Percentiles rank a stretch among this genome's conserved stretches.
Evolutionary conservation across 1,140 invertebrate genomes (phyloP).

Genomic region (Listronotus oregonensis): DNA sequence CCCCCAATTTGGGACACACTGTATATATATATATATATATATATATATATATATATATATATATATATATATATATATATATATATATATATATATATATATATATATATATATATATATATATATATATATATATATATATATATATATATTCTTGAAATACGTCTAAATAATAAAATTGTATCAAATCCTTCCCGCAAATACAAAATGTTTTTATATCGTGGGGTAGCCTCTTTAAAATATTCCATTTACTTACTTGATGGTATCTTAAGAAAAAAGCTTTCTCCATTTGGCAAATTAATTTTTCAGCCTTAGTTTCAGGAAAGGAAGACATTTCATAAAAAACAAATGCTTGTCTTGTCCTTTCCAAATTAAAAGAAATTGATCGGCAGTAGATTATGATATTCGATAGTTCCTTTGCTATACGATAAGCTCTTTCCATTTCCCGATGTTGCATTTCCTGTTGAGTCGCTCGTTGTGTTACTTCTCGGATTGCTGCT

Average conservation of each 20-base stretch:
- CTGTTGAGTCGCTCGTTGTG: slow-evolving; percentile 76
- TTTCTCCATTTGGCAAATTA: slow-evolving; percentile 80
- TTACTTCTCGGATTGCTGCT: slow-evolving; percentile 81
- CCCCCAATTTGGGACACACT: no score
- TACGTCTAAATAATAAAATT: no score
- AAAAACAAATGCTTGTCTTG: slow-evolving; percentile 74
- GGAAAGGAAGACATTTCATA: slow-evolving; percentile 97
- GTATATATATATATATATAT: no score
- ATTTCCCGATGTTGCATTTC: slow-evolving; percentile 82
- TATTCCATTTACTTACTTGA: slow-evolving; percentile 56
- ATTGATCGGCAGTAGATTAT: slow-evolving; percentile 96
- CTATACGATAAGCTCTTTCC: slow-evolving; percentile 86
- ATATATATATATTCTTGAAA: no score
- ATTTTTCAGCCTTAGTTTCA: slow-evolving; percentile 92
- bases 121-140: no score
- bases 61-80: no score
- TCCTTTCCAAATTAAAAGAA: slow-evolving; percentile 73
- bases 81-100: no score
- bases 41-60: no score
- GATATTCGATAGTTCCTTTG: slow-evolving; percentile 94
- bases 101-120: no score
- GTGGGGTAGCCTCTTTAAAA: no score
- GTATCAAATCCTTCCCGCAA: no score
- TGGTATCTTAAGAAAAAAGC: slow-evolving; percentile 87
- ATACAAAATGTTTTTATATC: no score